Evolutionary conservation across 2,888 invertebrate species (phyloP), one percentile per base, ranked within the genome.

Genomic region (Rhagonycha fulva): DNA sequence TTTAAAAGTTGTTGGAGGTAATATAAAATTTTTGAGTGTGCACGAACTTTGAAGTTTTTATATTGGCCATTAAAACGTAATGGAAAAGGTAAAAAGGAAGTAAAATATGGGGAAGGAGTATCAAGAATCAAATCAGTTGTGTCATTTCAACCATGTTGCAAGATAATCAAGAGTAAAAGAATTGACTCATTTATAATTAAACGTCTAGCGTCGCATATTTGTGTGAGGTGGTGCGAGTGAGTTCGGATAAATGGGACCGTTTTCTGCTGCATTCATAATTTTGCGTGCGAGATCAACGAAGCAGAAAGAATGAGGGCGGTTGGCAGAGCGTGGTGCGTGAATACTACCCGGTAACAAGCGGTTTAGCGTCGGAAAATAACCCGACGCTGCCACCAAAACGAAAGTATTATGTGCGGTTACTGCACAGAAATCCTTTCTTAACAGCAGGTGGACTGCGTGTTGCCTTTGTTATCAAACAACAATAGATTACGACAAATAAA

Each of bases 281-380:
- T 80, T 82, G 82, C 81, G 81, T 82, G 81, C 79, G 82, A 75
- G 82, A 75, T 78, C 80, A 82, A 80, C 83, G 80, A 78, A 81
- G 84, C 82, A 80, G 79, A 80, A 82, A 82, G 82, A 79, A 78
- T 71, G 79, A 76, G 82, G 81, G 80, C 81, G 82, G 76, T 80
- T 80, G 82, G 76, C 80, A 76, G 81, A 82, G 82, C 82, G 81
- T 82, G 81, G 82, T 82, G 83, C 83, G 83, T 84, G 83, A 84
- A 83, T 80, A 79, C 80, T 80, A 79, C 80, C 80, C 81, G 81
- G 81, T 84, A 84, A 83, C 84, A 83, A 84, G 82, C 83, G 82
- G 82, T 84, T 83, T 82, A 82, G 80, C 80, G 80, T 82, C 78
- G 72, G 79, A 79, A 75, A 79, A 76, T 76, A 71, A 75, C 74